Conservation (phyloP, 2,888 invertebrate genomes). For the Helicoverpa assulta region DNA sequence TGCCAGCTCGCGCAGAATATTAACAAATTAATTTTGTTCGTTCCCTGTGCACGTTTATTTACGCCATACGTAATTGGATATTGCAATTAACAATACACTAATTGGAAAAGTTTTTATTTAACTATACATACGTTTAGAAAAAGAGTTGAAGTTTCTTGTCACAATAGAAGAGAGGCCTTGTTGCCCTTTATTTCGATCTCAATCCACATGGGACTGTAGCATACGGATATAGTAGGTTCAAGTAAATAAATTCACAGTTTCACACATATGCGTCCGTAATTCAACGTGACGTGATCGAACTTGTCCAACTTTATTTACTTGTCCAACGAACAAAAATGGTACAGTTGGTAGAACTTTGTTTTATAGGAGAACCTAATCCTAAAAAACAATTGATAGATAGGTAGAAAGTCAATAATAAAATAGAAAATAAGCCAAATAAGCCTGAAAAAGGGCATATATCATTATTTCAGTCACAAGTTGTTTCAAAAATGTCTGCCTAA, state of each 20-base stretch:
- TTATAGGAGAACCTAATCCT: too few relatives aligned
- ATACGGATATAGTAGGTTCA: constrained; percentile 8
- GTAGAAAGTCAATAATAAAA: too few relatives aligned
- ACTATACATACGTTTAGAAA: background rate
- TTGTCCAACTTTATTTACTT: constrained; percentile 15
- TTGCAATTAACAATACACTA: constrained; percentile 7
- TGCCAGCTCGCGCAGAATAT: constrained; percentile 1
- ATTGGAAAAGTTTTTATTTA: background rate
- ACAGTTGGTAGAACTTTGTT: too few relatives aligned
- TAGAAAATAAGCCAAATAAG: too few relatives aligned
- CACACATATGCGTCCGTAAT: constrained; percentile 23
- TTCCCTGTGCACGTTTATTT: constrained; percentile 15
- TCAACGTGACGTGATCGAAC: constrained; percentile 29
- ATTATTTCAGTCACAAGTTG: too few relatives aligned
- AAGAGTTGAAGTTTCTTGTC: background rate
- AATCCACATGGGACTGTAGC: constrained; percentile 3
- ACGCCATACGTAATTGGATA: constrained; percentile 16
- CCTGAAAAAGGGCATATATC: too few relatives aligned
- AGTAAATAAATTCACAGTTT: constrained; percentile 32
- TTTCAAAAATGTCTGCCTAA: too few relatives aligned
- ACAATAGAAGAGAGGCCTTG: constrained; percentile 4
- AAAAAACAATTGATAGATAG: too few relatives aligned
- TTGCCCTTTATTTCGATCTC: constrained; percentile 1
- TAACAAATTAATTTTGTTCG: constrained; percentile 28
- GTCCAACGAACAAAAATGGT: background rate